phyloP scores from a whole-genome alignment of 2,888 invertebrate genomes.

The Ectemnius lituratus region DNA sequence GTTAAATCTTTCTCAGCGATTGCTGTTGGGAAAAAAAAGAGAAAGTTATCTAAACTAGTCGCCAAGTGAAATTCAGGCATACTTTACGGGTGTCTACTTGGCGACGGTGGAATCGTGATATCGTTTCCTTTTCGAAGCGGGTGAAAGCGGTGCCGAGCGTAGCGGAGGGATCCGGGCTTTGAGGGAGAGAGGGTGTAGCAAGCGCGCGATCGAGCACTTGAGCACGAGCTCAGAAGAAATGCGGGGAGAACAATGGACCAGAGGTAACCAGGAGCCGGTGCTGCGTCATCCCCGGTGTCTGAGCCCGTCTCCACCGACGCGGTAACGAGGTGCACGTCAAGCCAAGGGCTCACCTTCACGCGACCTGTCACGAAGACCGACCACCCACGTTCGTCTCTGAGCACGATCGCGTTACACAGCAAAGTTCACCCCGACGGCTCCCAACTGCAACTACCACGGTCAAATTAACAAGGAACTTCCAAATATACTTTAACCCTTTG shows the following conservation, averaged over 20 bases:
- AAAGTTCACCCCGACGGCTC: slow-evolving; percentile 6
- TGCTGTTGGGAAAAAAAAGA: too few species aligned
- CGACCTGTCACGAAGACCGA: slow-evolving; percentile 61
- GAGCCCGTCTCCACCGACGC: slow-evolving; percentile 67
- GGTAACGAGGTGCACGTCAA: slow-evolving; percentile 67
- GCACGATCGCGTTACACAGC: slow-evolving; percentile 38
- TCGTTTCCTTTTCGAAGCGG: too few species aligned
- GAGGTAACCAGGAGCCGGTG: slow-evolving; percentile 73
- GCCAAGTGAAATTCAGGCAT: too few species aligned
- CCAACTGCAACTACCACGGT: too few species aligned
- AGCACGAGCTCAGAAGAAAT: slow-evolving; percentile 76
- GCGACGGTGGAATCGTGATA: too few species aligned
- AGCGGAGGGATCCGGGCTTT: slow-evolving; percentile 60
- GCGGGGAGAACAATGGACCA: slow-evolving; percentile 75
- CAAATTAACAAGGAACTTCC: too few species aligned
- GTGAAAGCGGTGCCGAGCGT: too few species aligned
- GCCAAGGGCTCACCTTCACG: slow-evolving; percentile 49
- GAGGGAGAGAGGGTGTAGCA: slow-evolving; percentile 60
- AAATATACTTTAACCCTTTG: too few species aligned
- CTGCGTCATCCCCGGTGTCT: slow-evolving; percentile 73
- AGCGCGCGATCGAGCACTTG: slow-evolving; percentile 73
- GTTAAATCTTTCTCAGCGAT: too few species aligned
- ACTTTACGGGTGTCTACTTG: too few species aligned
- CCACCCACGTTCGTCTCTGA: slow-evolving; percentile 49
- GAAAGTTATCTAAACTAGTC: too few species aligned